Percentiles rank a stretch among this genome's conserved stretches.
Evolutionary conservation across 2,888 invertebrate genomes (phyloP).

Genomic region (Drosophila nigritarsus): DNA sequence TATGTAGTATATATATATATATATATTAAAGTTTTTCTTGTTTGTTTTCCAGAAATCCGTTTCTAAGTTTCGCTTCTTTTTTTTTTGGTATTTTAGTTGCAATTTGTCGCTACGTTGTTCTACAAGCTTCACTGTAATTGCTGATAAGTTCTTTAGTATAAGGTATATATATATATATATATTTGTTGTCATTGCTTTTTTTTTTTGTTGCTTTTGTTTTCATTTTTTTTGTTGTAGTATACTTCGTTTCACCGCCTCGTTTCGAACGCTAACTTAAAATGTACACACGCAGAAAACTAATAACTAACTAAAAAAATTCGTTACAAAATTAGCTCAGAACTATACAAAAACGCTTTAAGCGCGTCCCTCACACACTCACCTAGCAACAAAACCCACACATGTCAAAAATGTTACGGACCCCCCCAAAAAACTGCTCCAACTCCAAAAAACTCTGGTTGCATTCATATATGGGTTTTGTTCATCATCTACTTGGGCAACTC

Average conservation of each 20-base stretch:
- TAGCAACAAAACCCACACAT: constrained; percentile 25
- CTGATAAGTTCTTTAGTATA: constrained; percentile 69
- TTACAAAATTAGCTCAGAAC: constrained; percentile 74
- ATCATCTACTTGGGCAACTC: constrained; percentile 82
- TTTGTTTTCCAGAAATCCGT: constrained; percentile 28
- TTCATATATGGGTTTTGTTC: not conserved
- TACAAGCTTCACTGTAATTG: constrained; percentile 70
- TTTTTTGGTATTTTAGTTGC: constrained; percentile 28
- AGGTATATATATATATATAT: constrained; percentile 56
- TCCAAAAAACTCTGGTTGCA: not conserved
- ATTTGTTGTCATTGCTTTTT: constrained; percentile 31
- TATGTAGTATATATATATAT: constrained; percentile 10
- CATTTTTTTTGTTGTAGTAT: constrained; percentile 55
- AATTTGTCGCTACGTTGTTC: constrained; percentile 55
- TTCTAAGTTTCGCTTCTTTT: constrained; percentile 31
- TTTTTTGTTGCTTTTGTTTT: constrained; percentile 6
- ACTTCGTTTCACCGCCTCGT: constrained; percentile 74
- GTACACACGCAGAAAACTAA: constrained; percentile 63
- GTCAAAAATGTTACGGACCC: constrained; percentile 44
- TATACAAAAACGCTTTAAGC: constrained; percentile 77
- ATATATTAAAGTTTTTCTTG: not conserved
- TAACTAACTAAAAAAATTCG: constrained; percentile 67
- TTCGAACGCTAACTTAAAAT: constrained; percentile 75
- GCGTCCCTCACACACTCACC: constrained; percentile 38
- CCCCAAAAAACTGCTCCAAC: constrained; percentile 15